Evolutionary conservation across 2,888 invertebrate genomes (phyloP).

Genomic region (Melanotus villosus): DNA sequence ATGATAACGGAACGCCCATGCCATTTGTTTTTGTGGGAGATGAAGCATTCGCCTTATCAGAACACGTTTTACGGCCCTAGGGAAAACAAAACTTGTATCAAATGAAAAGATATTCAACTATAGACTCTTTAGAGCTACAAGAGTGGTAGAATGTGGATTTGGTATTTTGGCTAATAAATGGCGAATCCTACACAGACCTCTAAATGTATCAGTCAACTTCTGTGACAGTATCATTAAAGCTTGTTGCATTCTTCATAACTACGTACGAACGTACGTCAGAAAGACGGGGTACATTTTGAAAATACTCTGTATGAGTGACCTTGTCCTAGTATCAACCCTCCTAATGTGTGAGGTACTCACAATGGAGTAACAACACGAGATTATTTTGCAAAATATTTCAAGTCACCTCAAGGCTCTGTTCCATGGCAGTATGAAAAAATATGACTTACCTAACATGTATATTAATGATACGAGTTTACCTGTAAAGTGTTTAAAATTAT

Average conservation of each 20-base stretch:
- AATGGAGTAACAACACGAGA: constrained; percentile 41
- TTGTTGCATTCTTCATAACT: no score
- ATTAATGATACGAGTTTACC: no score
- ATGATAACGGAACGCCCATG: not conserved
- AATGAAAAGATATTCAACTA: not conserved
- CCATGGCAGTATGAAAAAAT: constrained; percentile 45
- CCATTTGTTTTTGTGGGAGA: no score
- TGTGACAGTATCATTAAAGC: constrained; percentile 10
- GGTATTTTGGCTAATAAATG: constrained; percentile 33
- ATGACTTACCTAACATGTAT: no score
- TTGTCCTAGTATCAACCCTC: not conserved
- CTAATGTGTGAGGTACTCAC: constrained; percentile 20
- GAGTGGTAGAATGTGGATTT: constrained; percentile 13
- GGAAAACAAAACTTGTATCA: no score
- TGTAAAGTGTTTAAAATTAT: no score
- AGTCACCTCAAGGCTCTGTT: constrained; percentile 46
- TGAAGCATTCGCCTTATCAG: no score
- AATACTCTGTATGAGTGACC: not conserved
- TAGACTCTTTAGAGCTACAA: not conserved
- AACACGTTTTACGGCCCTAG: no score
- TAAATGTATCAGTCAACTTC: constrained; percentile 2
- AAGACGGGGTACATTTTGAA: constrained; percentile 15
- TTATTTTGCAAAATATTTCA: constrained; percentile 51
- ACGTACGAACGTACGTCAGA: constrained; percentile 28
- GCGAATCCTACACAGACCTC: constrained; percentile 26